Evolutionary conservation across 2,888 invertebrate species (phyloP).

Genomic region (Doris montereyensis): DNA sequence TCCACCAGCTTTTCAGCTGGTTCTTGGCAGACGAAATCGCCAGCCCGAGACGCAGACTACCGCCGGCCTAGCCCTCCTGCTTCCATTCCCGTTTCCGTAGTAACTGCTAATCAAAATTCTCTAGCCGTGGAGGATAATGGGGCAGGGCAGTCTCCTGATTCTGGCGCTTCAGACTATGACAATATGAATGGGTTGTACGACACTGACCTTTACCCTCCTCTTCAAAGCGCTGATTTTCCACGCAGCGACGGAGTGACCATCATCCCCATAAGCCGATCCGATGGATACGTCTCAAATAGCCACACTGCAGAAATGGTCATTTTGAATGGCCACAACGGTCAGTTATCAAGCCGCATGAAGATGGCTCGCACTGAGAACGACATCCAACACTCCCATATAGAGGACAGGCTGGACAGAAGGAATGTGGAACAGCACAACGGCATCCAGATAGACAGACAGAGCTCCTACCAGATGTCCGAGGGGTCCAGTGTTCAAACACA

Average conservation of each 20-base stretch:
- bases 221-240: slow-evolving; percentile 33
- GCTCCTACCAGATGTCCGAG: slow-evolving; percentile 43
- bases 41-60: background rate
- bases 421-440: slow-evolving; percentile 38
- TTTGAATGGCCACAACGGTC: slow-evolving; percentile 46
- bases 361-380: slow-evolving; percentile 46
- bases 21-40: background rate
- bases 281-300: slow-evolving; percentile 37
- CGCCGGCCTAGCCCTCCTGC: background rate
- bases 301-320: slow-evolving; percentile 41
- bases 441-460: slow-evolving; percentile 39
- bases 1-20: background rate
- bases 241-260: slow-evolving; percentile 43
- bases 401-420: slow-evolving; percentile 39
- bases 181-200: slow-evolving; percentile 53
- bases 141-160: slow-evolving; percentile 48
- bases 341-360: slow-evolving; percentile 42
- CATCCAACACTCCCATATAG: slow-evolving; percentile 38
- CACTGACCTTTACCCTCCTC: background rate
- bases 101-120: background rate
- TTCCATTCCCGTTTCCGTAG: background rate
- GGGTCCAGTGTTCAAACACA: slow-evolving; percentile 40
- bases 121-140: background rate
- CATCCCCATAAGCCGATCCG: slow-evolving; percentile 45
- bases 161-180: slow-evolving; percentile 64